A percentile compares a stretch with the other conserved stretches of the same genome.
phyloP scores from a whole-genome alignment of 2,888 invertebrate species.

The Pseudoips prasinana region DNA sequence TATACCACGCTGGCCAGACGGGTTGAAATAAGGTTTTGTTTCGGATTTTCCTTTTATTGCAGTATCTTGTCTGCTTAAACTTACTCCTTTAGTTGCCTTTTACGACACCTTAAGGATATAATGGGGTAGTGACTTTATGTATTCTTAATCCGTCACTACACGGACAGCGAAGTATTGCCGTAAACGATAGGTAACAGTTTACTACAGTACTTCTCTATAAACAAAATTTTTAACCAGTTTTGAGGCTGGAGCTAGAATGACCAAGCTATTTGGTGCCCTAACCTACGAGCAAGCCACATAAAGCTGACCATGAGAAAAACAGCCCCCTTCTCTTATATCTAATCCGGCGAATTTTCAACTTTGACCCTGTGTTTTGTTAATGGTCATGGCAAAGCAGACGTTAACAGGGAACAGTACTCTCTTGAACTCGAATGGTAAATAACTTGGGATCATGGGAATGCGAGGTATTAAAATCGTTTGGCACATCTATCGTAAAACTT shows the following conservation, averaged over 20 bases:
- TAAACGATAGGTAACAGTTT: no score
- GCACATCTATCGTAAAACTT: slow-evolving; percentile 2
- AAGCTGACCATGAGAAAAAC: background rate
- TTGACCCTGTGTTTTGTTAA: slow-evolving; percentile 9
- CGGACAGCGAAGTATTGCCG: no score
- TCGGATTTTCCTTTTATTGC: no score
- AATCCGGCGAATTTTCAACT: slow-evolving; percentile 3
- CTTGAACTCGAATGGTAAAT: slow-evolving; percentile 14
- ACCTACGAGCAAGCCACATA: background rate
- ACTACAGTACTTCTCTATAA: slow-evolving; percentile 10
- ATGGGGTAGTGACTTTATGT: no score
- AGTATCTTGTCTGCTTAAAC: no score
- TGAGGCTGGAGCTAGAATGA: background rate
- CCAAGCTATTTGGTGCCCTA: no score
- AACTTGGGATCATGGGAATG: slow-evolving; percentile 16
- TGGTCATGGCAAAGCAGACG: slow-evolving; percentile 8
- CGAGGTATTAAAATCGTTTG: slow-evolving; percentile 9
- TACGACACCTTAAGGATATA: no score
- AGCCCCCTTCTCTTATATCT: no score
- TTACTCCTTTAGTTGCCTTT: no score
- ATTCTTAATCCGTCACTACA: no score
- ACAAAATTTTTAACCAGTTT: background rate
- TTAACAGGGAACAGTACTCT: slow-evolving; percentile 14
- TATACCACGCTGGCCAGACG: no score
- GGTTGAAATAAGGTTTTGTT: no score